Percentiles rank a stretch among this genome's conserved stretches.
These are phyloP conservation scores for Falcunculus frontatus DNA, from an alignment of 2,113 vertebrate species.

Conservation along the genomic window DNA sequence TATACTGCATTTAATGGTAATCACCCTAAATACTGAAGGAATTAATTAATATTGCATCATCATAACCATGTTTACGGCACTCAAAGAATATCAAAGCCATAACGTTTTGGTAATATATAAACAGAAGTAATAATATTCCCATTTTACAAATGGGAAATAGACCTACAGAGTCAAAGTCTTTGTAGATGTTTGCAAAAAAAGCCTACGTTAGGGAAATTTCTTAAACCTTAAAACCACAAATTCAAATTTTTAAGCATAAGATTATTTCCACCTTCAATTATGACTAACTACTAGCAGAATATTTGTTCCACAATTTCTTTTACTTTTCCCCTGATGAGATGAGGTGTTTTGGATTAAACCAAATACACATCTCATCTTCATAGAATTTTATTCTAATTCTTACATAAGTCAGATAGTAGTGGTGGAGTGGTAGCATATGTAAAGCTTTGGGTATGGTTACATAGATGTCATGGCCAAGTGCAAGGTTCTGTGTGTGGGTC, in stretches of 20 bases:
- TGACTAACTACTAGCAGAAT: not conserved
- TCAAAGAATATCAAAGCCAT: not conserved
- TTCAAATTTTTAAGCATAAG: not conserved
- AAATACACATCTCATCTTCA: not conserved
- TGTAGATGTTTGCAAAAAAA: not conserved
- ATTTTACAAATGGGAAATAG: not conserved
- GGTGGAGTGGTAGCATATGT: not conserved
- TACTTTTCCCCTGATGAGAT: not conserved
- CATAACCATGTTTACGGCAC: not conserved
- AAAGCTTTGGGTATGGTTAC: not conserved
- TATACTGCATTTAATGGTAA: not conserved
- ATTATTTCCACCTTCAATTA: not conserved
- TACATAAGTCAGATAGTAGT: not conserved
- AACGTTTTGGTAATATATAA: not conserved
- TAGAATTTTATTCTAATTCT: not conserved
- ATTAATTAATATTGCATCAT: not conserved
- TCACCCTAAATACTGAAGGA: not conserved
- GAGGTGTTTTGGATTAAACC: not conserved
- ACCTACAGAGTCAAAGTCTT: not conserved
- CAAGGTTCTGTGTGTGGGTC: rapidly evolving
- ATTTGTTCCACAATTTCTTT: not conserved
- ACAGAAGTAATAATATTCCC: not conserved
- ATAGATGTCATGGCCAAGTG: not conserved
- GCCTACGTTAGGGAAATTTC: not conserved
- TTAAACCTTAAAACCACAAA: not conserved